Evolutionary conservation across 2,888 invertebrate species (phyloP).

Genomic region (Hipparchia semele): DNA sequence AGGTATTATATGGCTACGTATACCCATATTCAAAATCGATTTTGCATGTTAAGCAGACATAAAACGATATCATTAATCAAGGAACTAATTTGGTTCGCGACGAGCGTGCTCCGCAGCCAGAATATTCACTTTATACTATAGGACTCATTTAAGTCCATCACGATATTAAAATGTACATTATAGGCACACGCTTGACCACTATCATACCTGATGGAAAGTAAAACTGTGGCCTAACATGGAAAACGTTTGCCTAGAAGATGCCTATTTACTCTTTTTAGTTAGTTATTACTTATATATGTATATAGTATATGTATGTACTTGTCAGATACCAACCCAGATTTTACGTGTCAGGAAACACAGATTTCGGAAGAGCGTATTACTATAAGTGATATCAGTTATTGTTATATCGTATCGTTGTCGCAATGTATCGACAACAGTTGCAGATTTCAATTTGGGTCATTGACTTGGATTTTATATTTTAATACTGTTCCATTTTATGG

Average conservation of each 20-base stretch:
- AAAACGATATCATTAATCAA: conserved; percentile 40
- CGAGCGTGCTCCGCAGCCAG: conserved; percentile 35
- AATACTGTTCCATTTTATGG: conserved; percentile 14
- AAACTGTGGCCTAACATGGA: too few species aligned
- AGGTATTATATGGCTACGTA: background rate
- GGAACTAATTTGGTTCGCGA: conserved; percentile 42
- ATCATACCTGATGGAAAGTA: too few species aligned
- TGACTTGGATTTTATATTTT: conserved; percentile 27
- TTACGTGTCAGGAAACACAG: too few species aligned
- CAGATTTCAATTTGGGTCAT: conserved; percentile 33
- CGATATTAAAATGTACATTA: background rate
- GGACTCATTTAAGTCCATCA: background rate
- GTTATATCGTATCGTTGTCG: background rate
- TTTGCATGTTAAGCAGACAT: conserved; percentile 42
- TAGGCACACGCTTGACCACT: too few species aligned
- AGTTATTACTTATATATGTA: too few species aligned
- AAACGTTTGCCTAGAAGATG: too few species aligned
- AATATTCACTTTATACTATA: background rate
- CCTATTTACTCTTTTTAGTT: too few species aligned
- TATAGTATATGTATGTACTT: too few species aligned
- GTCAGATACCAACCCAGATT: too few species aligned
- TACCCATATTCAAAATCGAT: conserved; percentile 29
- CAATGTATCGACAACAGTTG: conserved; percentile 12
- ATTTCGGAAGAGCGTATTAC: too few species aligned
- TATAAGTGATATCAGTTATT: too few species aligned